Percentiles rank a stretch among this genome's conserved stretches.
These are phyloP conservation scores for Copidosoma aretas DNA, from an alignment of 2,888 invertebrate species.

Conservation along the genomic window DNA sequence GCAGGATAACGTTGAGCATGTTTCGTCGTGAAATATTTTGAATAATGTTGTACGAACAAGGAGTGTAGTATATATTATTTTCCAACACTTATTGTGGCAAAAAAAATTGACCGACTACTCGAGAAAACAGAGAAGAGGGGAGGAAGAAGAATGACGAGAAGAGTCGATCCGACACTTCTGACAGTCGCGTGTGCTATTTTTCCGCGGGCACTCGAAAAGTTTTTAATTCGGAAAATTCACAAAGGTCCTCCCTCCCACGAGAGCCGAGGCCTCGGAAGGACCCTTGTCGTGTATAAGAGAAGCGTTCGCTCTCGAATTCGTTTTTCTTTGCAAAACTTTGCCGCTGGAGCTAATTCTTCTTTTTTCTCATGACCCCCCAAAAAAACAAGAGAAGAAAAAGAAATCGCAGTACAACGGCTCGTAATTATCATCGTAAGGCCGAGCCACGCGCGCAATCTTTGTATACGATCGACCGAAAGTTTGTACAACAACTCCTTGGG, in stretches of 20 bases:
- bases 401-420: conserved; percentile 9
- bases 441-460: not conserved
- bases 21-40: too few species aligned
- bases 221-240: conserved; percentile 29
- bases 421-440: conserved; percentile 12
- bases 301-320: not conserved
- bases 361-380: not conserved
- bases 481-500: conserved; percentile 15
- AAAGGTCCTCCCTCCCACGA: conserved; percentile 8
- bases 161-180: conserved; percentile 2
- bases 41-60: too few species aligned
- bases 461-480: conserved; percentile 26
- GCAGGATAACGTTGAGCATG: too few species aligned
- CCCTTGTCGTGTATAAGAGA: too few species aligned
- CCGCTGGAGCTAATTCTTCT: conserved; percentile 1
- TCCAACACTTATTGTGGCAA: too few species aligned
- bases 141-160: not conserved
- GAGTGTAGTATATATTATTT: too few species aligned
- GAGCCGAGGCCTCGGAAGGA: too few species aligned
- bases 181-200: conserved; percentile 8
- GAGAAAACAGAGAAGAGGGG: conserved; percentile 12
- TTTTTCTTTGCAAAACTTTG: conserved; percentile 12
- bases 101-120: too few species aligned
- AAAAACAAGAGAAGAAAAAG: not conserved
- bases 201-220: conserved; percentile 19